Percentiles rank a stretch among this genome's conserved stretches.
Conservation (phyloP, 1,140 invertebrate species). For the Belonocnema kinseyi region DNA sequence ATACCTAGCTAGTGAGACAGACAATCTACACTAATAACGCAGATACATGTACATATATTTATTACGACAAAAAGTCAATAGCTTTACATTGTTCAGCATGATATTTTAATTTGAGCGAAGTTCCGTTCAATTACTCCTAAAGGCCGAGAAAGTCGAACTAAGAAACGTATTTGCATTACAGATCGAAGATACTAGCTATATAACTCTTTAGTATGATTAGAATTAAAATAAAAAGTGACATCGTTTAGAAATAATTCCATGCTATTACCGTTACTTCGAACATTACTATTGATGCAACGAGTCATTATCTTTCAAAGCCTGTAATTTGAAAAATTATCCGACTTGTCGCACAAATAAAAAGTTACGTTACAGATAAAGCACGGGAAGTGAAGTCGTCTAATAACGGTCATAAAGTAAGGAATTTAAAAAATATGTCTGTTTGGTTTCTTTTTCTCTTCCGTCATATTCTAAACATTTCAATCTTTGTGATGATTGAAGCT, state of each 20-base stretch:
- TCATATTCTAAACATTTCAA: too few relatives aligned
- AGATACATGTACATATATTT: too few relatives aligned
- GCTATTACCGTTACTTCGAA: conserved; percentile 17
- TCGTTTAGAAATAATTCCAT: conserved; percentile 31
- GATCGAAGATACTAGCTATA: conserved; percentile 13
- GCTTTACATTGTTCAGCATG: neutral
- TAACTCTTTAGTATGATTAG: conserved; percentile 24
- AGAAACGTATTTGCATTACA: conserved; percentile 13
- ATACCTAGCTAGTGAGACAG: too few relatives aligned
- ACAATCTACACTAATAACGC: too few relatives aligned
- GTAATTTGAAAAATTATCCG: conserved; percentile 21
- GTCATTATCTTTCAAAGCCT: conserved; percentile 26
- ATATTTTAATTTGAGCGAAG: neutral
- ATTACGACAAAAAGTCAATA: neutral
- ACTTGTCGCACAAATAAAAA: conserved; percentile 31
- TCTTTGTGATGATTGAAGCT: too few relatives aligned
- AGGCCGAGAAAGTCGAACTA: neutral
- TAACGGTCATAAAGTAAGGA: conserved; percentile 9
- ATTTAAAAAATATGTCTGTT: neutral
- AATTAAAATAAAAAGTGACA: conserved; percentile 31
- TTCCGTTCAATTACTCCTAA: neutral
- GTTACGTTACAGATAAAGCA: conserved; percentile 30
- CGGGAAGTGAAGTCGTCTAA: conserved; percentile 27
- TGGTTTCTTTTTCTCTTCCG: neutral
- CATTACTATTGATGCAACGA: conserved; percentile 29